These are phyloP conservation scores for Stratiomys singularior DNA, from an alignment of 2,888 invertebrate species.

Conservation along the genomic window DNA sequence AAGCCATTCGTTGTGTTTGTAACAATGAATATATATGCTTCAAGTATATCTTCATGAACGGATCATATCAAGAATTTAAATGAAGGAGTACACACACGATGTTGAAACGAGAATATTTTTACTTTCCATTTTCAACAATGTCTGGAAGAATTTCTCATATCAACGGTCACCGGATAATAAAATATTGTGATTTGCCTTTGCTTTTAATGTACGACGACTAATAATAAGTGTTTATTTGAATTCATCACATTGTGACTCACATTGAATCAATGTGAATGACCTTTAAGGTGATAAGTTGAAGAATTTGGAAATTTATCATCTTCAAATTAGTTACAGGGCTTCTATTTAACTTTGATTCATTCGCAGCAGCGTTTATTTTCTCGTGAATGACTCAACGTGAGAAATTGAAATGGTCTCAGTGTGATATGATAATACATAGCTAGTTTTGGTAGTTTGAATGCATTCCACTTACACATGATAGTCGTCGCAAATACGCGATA, in stretches of 20 bases:
- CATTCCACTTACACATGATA: too few relatives aligned
- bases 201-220: neutral
- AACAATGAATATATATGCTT: neutral
- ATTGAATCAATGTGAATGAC: slow-evolving; percentile 27
- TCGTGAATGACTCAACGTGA: neutral
- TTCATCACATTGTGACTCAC: slow-evolving; percentile 11
- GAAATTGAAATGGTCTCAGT: neutral
- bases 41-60: neutral
- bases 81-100: slow-evolving; percentile 9
- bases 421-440: neutral
- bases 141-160: slow-evolving; percentile 34
- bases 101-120: slow-evolving; percentile 1
- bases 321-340: neutral
- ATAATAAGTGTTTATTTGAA: too few relatives aligned
- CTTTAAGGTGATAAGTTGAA: slow-evolving; percentile 9
- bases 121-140: slow-evolving; percentile 11
- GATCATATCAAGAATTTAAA: slow-evolving; percentile 10
- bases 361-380: neutral
- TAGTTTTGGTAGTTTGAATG: too few relatives aligned
- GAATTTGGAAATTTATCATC: neutral
- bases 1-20: neutral
- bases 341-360: neutral
- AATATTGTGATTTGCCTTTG: neutral
- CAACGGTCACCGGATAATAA: slow-evolving; percentile 16
- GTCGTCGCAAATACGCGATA: too few relatives aligned